phyloP scores from a whole-genome alignment of 2,888 invertebrate species.

The Papilio protenor region DNA sequence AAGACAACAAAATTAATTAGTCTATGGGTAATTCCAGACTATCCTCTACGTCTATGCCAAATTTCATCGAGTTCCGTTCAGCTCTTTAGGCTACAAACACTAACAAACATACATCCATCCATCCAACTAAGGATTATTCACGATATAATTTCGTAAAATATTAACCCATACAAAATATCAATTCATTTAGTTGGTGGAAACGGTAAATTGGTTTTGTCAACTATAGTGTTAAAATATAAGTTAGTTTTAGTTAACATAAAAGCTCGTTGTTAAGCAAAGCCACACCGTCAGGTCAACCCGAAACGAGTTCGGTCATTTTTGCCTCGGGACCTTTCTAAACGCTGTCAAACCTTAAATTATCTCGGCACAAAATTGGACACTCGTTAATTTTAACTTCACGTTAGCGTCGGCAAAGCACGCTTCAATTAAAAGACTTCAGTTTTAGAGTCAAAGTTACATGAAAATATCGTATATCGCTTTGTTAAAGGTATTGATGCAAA shows the following conservation, averaged over 20 bases:
- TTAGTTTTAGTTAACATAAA: background rate
- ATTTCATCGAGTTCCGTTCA: no score
- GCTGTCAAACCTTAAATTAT: slow-evolving; percentile 71
- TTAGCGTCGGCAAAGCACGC: slow-evolving; percentile 66
- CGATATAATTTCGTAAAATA: no score
- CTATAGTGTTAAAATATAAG: background rate
- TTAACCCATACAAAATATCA: background rate
- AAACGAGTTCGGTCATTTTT: slow-evolving; percentile 47
- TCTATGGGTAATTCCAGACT: no score
- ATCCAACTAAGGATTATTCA: no score
- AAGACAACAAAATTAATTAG: no score
- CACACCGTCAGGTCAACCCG: slow-evolving; percentile 5
- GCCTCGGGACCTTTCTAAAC: slow-evolving; percentile 50
- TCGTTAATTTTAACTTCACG: slow-evolving; percentile 77
- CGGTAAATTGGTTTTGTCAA: background rate
- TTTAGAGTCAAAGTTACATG: slow-evolving; percentile 54
- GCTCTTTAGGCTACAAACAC: no score
- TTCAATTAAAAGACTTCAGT: slow-evolving; percentile 70
- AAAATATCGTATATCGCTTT: slow-evolving; percentile 36
- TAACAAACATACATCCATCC: no score
- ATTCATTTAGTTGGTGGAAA: background rate
- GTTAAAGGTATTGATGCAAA: background rate
- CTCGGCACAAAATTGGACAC: slow-evolving; percentile 65
- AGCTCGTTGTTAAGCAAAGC: slow-evolving; percentile 8
- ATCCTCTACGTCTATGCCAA: no score